Base-by-base conservation (phyloP, 2,888 invertebrate genomes). In the Sarcophaga carnaria region DNA sequence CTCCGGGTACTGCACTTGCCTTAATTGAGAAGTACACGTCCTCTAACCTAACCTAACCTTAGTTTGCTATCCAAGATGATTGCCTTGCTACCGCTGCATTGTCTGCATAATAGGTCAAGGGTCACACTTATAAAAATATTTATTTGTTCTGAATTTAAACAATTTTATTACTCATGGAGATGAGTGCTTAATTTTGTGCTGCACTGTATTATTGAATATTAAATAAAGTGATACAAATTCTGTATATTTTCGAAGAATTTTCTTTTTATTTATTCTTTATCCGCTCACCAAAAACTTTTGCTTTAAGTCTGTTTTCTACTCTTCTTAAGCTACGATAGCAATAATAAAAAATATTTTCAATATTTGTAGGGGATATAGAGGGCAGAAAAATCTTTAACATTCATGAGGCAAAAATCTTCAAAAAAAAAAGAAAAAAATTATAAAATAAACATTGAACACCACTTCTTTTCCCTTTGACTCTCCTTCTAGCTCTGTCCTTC, bases 361-460 rank as follows among this genome's bases (percentile, higher is more conserved):
- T 54, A 54, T 54, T 14, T 54, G 3, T 54, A 17, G 14, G 17
- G 12, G 12, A 54, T 54, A 17, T 54, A 3, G 17, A 69, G 22
- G 20, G 17, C 12, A 79, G 27, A 11, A 27, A 77, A 67, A 69
- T 4, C 64, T 69, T 74, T 49, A 75, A 66, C 66, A 78, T 80
- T 47, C 67, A 80, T 70, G 64, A 71, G 69, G 66, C 54, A 72
- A 84, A 86, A 81, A 84, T 83, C 81, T 78, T 82, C 66, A 84
- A 87, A 81, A 37, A 10, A 37, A 37, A 10, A 2, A 37, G 8
- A 37, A 10, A 37, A 37, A 37, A 37, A 37, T 37, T 81, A 87
- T 84, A 76, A 87, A 87, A 87, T 81, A 87, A 87, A 87, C 81
- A 87, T 81, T 49, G 62, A 76, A 60, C 76, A 22, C 20, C 20